Evolutionary conservation across 2,797 vertebrate genomes (phyloP), one percentile per base, ranked within the genome.

Genomic region (Mastacembelus armatus): DNA sequence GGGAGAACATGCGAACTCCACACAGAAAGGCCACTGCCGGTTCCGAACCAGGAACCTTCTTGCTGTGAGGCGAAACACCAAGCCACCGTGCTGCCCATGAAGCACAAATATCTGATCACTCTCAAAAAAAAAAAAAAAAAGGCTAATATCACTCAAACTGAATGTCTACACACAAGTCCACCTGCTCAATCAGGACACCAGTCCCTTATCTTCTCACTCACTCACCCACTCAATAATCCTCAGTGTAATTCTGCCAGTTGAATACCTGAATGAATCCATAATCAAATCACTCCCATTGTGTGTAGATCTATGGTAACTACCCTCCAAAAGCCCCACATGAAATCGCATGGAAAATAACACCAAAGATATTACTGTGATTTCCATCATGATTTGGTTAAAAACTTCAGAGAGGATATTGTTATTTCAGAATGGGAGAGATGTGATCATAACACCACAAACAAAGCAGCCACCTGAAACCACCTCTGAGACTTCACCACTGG

Each of bases 391-490:
- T 5, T 49, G 5, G 5, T 21, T 36, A 18, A 24, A 35, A 36
- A n/a, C 40, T 18, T 35, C 10, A 43, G 14, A 27, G 4, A 12
- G 26, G 24, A 47, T 19, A 15, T 36, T 16, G 39, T 24, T 10
- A 18, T 15, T n/a, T 8, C 10, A 0, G 11, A 21, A 0, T 0
- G 15, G 21, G 10, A n/a, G 50, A 48, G 22, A 10, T 36, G 5
- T 19, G 2, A 38, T 65, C 50, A 48, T 24, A 52, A 43, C 40
- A 50, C 3, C 21, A 36, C 19, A 9, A 24, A 21, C 43, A 32
- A 47, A 30, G 40, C 67, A 59, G 64, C 48, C 44, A 70, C 57
- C 63, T 71, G 79, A 83, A 71, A 63, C 70, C 59, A 59, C 65
- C 65, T 47, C 61, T 58, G 80, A 66, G 44, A 49, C 49, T 44